Evolutionary conservation across 2,797 vertebrate genomes (phyloP), one percentile per base, ranked within the genome.

Genomic region (Enteromius paludinosus): DNA sequence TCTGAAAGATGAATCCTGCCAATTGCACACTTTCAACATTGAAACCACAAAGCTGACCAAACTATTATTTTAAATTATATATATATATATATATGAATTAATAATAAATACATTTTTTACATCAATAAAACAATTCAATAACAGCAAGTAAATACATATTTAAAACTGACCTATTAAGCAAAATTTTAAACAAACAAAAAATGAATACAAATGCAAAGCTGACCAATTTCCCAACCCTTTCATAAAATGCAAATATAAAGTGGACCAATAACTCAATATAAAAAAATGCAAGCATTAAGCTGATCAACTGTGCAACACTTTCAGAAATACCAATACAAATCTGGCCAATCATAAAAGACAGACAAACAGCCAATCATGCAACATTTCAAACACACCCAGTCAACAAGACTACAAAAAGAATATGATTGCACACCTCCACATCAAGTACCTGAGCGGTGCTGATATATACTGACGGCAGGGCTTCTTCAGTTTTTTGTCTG

Each of bases 401-500:
- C n/a, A 25, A 74, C 20, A 74, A 38, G 52, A 74, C 33, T 23
- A 52, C 23, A 23, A n/a, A 78, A 49, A 66, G 52, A 69, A 28
- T 18, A 59, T 69, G 52, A 59, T 43, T 35, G 9, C 35, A 18
- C 41, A 49, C 76, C 9, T 49, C 33, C 15, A 79, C 18, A 72
- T 6, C 1, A 0, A 80, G 62, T 87, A 87, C 87, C 87, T 87
- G 87, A 65, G 72, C 62, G 45, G 35, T 52, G 78, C 10, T 17
- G 81, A 83, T 52, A 74, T 66, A 74, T 5, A 41, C 12, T 9
- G 74, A 71, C 20, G 47, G n/a, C 47, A 78, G 81, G 9, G 28
- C 45, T 66, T 33, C 47, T 47, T 68, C 71, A 25, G 54, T 49
- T 17, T 66, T 41, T 62, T 54, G 20, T 65, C 56, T 81, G 74